Evolutionary conservation across 2,797 vertebrate genomes (phyloP).

Genomic region (Pithecia hirsuta): DNA sequence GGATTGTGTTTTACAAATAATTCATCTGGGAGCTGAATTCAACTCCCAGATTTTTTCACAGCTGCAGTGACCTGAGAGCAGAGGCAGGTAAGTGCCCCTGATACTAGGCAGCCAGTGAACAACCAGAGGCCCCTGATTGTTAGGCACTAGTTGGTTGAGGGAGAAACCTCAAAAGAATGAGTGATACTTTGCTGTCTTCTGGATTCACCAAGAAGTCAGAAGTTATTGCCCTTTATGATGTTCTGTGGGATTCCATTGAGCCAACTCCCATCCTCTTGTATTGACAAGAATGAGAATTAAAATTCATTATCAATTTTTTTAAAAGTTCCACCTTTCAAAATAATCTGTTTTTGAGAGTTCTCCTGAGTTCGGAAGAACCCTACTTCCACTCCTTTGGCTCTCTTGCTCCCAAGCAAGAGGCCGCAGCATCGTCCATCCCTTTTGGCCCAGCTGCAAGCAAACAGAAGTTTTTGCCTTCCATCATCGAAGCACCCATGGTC

Average conservation of each 20-base stretch:
- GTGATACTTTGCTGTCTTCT: slow-evolving; percentile 26
- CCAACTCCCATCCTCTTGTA: neutral
- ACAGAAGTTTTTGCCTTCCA: slow-evolving; percentile 37
- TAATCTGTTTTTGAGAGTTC: neutral
- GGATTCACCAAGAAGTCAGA: slow-evolving; percentile 19
- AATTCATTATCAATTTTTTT: neutral
- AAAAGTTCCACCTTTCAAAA: neutral
- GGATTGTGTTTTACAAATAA: neutral
- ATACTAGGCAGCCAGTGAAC: neutral
- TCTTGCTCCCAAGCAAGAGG: neutral
- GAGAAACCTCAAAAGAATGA: neutral
- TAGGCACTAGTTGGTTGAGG: slow-evolving; percentile 7
- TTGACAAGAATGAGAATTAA: slow-evolving; percentile 4
- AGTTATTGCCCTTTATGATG: slow-evolving; percentile 55
- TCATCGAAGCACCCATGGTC: neutral
- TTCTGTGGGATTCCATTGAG: neutral
- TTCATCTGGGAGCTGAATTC: neutral
- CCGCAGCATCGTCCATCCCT: neutral
- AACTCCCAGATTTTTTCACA: neutral
- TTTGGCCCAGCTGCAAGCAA: neutral
- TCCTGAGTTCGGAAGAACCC: neutral
- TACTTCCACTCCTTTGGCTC: neutral
- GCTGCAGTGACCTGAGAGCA: neutral
- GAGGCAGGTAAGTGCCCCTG: neutral
- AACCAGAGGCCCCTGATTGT: neutral